Evolutionary conservation across 1,140 invertebrate species (phyloP), one percentile per base, ranked within the genome.

Genomic region (Drosophila trapezifrons): DNA sequence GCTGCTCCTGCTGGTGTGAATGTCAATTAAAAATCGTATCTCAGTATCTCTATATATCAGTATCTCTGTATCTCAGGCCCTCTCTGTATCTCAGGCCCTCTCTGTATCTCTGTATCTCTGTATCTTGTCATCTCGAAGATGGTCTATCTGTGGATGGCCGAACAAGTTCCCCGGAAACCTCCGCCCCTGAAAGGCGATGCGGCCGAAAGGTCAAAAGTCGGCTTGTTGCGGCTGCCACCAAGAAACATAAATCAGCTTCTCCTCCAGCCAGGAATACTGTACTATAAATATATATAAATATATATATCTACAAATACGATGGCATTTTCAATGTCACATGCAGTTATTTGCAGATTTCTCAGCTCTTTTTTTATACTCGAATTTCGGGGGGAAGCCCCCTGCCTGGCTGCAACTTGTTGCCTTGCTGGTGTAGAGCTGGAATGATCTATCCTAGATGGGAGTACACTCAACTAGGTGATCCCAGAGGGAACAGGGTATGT

Each of bases 211-310:
- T 66, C 64, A 66, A 74, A 58, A 47, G 43, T 46, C 51, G 32
- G 32, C 29, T 25, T 46, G 29, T 22, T 13, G 42, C 57, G 15
- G 29, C 29, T 40, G 57, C 54, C 54, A 45, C 55, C 46, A 38
- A 32, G 49, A 62, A 67, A 60, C 79, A 82, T 82, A 82, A 82
- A 82, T 82, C 79, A 82, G 76, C 13, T n/a, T n/a, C n/a, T n/a
- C n/a, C n/a, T n/a, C n/a, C n/a, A 13, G 12, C n/a, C n/a, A 52
- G 51, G 32, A 7, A 37, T 8, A 10, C 18, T 54, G 13, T 12
- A 6, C 32, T n/a, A 54, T 54, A 37, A 54, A 37, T 54, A 54
- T 35, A n/a, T 52, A 15, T 13, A 18, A 2, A 18, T 5, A 18
- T 32, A 9, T 17, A 32, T 37, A 22, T 20, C 1, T 49, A 27